phyloP scores from a whole-genome alignment of 2,113 vertebrate genomes.

The Misgurnus mizolepis region DNA sequence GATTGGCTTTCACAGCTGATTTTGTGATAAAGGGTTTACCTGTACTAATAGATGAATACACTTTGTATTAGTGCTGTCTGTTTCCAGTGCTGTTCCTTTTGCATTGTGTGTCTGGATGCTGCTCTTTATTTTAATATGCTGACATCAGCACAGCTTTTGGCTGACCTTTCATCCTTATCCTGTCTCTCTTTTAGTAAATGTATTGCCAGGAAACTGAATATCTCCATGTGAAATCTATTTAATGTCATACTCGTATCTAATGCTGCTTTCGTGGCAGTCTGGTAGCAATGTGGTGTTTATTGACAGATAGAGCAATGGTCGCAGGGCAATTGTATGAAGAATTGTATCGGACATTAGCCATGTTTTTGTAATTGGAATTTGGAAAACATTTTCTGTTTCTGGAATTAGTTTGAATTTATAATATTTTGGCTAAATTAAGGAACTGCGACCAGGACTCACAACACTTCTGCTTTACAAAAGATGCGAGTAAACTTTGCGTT shows the following conservation, averaged over 20 bases:
- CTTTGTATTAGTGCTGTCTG: neutral
- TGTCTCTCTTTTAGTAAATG: constrained; percentile 52
- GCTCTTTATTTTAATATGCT: constrained; percentile 55
- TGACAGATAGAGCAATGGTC: neutral
- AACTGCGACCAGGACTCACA: neutral
- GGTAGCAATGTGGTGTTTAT: neutral
- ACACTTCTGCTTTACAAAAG: neutral
- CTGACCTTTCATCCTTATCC: constrained; percentile 58
- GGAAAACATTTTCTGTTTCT: too few species aligned
- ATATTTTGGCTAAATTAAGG: neutral
- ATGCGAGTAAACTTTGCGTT: neutral
- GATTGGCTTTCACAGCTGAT: neutral
- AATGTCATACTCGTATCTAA: constrained; percentile 4
- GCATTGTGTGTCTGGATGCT: neutral
- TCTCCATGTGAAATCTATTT: constrained; percentile 13
- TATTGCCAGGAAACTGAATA: constrained; percentile 40
- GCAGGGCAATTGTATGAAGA: neutral
- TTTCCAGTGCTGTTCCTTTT: constrained; percentile 3
- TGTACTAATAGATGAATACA: constrained; percentile 13
- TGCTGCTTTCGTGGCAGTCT: constrained; percentile 23
- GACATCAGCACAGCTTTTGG: constrained; percentile 64
- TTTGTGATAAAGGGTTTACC: constrained; percentile 13
- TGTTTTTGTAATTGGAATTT: too few species aligned
- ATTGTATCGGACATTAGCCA: neutral
- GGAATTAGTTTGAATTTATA: neutral